Evolutionary conservation across 1,140 invertebrate genomes (phyloP).

Genomic region (Neodiprion fabricii): DNA sequence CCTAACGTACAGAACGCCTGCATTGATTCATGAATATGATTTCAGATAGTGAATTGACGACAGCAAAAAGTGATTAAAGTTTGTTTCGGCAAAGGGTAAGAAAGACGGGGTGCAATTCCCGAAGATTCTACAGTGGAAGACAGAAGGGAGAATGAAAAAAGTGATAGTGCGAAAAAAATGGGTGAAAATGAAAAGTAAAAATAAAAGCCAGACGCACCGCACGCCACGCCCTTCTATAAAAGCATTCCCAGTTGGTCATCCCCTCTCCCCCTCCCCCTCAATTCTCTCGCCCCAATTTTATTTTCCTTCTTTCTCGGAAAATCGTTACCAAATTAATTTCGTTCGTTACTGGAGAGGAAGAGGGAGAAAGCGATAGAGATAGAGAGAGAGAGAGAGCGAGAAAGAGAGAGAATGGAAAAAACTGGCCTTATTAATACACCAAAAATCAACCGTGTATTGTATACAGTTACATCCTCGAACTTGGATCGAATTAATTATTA

Average conservation of each 20-base stretch:
- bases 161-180: background rate
- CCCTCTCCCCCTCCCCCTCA: background rate
- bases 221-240: background rate
- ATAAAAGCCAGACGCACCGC: background rate
- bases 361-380: background rate
- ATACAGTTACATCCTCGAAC: no score
- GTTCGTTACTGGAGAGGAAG: background rate
- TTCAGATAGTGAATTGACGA: no score
- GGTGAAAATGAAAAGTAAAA: conserved; percentile 10
- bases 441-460: background rate
- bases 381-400: no score
- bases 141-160: background rate
- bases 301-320: conserved; percentile 9
- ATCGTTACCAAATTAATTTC: conserved; percentile 18
- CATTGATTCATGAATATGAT: no score
- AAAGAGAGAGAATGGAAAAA: background rate
- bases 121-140: background rate
- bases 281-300: conserved; percentile 10
- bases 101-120: no score
- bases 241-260: conserved; percentile 4
- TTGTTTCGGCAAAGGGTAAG: no score
- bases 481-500: no score
- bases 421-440: conserved; percentile 5
- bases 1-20: no score
- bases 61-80: no score